Conservation (phyloP, 2,113 vertebrate genomes). For the Pongo abelii region DNA sequence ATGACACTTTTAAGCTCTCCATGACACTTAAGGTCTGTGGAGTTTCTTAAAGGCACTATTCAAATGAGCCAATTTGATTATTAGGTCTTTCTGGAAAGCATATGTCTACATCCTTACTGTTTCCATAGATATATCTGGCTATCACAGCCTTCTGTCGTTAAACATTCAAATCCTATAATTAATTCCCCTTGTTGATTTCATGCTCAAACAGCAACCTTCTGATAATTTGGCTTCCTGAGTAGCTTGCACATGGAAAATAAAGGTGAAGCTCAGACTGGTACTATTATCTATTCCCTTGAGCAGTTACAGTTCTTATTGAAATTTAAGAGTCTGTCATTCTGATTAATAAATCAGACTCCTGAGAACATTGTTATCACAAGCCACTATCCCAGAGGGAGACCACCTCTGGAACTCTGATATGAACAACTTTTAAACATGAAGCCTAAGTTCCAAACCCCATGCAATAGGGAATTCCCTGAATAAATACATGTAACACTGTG, state of each 20-base stretch:
- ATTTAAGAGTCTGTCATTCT: background rate
- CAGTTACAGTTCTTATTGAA: background rate
- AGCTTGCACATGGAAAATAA: background rate
- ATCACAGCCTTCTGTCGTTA: background rate
- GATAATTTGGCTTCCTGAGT: constrained; percentile 4
- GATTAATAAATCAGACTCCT: background rate
- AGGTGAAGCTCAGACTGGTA: background rate
- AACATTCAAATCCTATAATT: constrained; percentile 36
- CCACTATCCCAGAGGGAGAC: background rate
- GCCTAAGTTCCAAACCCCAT: background rate
- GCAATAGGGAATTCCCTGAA: background rate
- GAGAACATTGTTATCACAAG: background rate
- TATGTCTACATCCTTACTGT: background rate
- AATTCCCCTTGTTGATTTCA: constrained; percentile 48
- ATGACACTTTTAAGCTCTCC: background rate
- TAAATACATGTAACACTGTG: background rate
- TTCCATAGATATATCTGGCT: background rate
- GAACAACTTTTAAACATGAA: constrained; percentile 3
- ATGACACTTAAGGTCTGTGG: background rate
- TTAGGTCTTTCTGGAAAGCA: background rate
- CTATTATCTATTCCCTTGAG: constrained; percentile 32
- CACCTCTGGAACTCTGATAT: background rate
- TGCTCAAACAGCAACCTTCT: background rate
- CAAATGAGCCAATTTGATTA: background rate
- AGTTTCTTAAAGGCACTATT: background rate